Evolutionary conservation across 2,888 invertebrate genomes (phyloP).

Genomic region (Hemithea aestivaria): DNA sequence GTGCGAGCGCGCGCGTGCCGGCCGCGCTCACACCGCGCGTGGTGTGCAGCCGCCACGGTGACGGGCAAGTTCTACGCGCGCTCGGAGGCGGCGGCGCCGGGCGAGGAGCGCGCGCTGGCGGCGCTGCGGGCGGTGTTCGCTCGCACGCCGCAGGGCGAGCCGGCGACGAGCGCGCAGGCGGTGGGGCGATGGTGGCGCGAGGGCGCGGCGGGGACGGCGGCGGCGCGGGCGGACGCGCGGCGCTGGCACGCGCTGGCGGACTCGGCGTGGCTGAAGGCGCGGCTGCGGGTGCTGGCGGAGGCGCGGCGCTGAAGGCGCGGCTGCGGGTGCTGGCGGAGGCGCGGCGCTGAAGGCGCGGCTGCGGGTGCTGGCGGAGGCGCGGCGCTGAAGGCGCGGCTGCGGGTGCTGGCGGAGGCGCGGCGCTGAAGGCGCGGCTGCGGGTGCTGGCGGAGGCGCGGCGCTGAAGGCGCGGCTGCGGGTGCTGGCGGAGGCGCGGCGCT

Average conservation of each 20-base stretch:
- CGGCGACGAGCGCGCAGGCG: conserved; percentile 19
- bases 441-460: no score
- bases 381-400: conserved; percentile 55
- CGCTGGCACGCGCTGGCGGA: conserved; percentile 65
- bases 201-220: conserved; percentile 1
- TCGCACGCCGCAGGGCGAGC: conserved; percentile 10
- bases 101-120: conserved; percentile 42
- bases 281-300: conserved; percentile 53
- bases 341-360: no score
- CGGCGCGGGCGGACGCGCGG: conserved; percentile 7
- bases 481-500: no score
- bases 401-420: conserved; percentile 50
- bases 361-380: conserved; percentile 32
- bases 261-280: conserved; percentile 65
- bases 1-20: conserved; percentile 13
- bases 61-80: conserved; percentile 48
- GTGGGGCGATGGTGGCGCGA: conserved; percentile 9
- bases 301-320: conserved; percentile 42
- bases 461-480: no score
- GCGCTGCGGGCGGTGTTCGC: conserved; percentile 32
- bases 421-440: no score
- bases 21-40: conserved; percentile 56
- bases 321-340: no score
- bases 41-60: conserved; percentile 59
- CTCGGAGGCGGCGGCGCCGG: conserved; percentile 33